phyloP scores from a whole-genome alignment of 2,888 invertebrate genomes.

The Scaptomyza polygonia region DNA sequence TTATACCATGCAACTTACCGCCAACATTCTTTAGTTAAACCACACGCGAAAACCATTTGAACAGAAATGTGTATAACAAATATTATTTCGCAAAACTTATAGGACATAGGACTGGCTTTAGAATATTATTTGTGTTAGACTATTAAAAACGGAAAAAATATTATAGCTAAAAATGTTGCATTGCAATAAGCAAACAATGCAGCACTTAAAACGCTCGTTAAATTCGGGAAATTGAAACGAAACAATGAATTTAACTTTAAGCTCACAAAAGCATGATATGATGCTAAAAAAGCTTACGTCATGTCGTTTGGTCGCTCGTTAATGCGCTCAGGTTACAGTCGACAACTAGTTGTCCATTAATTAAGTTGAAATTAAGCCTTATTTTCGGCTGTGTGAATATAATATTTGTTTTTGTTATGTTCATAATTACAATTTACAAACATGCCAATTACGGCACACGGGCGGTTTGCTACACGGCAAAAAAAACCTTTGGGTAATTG shows the following conservation, averaged over 20 bases:
- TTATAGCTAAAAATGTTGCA: neutral
- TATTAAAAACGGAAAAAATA: no score
- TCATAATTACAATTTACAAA: slow-evolving; percentile 30
- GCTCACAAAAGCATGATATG: neutral
- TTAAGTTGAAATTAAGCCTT: slow-evolving; percentile 24
- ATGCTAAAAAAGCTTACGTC: slow-evolving; percentile 10
- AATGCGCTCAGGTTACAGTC: neutral
- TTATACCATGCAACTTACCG: no score
- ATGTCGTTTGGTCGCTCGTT: neutral
- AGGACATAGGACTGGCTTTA: no score
- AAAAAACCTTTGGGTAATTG: neutral
- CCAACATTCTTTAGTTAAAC: no score
- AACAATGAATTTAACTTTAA: neutral
- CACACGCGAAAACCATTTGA: no score
- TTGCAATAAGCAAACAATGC: no score
- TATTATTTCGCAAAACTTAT: neutral
- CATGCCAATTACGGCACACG: slow-evolving; percentile 1
- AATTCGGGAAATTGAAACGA: neutral
- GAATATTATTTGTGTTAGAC: neutral
- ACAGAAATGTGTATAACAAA: neutral
- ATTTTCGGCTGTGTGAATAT: slow-evolving; percentile 10
- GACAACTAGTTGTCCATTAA: slow-evolving; percentile 33
- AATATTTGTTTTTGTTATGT: neutral
- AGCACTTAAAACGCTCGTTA: neutral
- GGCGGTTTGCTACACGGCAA: neutral